Evolutionary conservation across 2,113 vertebrate species (phyloP), one percentile per base, ranked within the genome.

Genomic region (Podarcis cretensis): DNA sequence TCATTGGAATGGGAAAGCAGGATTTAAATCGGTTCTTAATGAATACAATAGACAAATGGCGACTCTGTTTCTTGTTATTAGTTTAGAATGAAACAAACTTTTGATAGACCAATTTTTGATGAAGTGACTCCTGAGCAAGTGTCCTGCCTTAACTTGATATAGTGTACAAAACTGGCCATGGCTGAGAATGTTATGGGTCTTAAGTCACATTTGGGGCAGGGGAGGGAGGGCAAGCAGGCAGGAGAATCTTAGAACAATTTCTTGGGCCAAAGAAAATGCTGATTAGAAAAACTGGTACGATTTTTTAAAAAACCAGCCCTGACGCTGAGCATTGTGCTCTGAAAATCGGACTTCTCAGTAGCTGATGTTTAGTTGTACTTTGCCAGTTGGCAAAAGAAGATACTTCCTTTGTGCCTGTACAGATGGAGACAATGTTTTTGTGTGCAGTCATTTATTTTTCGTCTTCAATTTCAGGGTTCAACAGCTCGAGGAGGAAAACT

Each of bases 401-500:
- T 37, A 37, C 37, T 37, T 37, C 37, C 37, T 37, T 37, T 37
- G 37, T 37, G 37, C 37, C 37, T 37, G 37, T 37, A 37, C 37
- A 37, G 37, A 37, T 37, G 37, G 37, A 37, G 37, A 37, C 37
- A 37, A 4, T 37, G 37, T 37, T 37, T 21, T 59, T 73, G 0
- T 87, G 1, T 77, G 27, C 4, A 73, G 6, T 77, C 59, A 27
- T 35, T 88, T 48, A 14, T 32, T 80, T 27, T 71, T 57, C 43
- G 74, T 4, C 74, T 84, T 84, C 27, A 20, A n/a, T 85, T 77
- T 78, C 91, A 99, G 99, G 94, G 96, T 98, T 14, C 98, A 98
- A 84, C 98, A 98, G 48, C 94, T 99, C 93, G 99, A 99, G 91
- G 98, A 99, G n/a, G 99, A 99, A 94, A 99, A 99, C 30, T 90